Percentiles rank a stretch among this genome's conserved stretches.
Evolutionary conservation across 2,888 invertebrate species (phyloP).

Genomic region (Zaprionus bogoriensis): DNA sequence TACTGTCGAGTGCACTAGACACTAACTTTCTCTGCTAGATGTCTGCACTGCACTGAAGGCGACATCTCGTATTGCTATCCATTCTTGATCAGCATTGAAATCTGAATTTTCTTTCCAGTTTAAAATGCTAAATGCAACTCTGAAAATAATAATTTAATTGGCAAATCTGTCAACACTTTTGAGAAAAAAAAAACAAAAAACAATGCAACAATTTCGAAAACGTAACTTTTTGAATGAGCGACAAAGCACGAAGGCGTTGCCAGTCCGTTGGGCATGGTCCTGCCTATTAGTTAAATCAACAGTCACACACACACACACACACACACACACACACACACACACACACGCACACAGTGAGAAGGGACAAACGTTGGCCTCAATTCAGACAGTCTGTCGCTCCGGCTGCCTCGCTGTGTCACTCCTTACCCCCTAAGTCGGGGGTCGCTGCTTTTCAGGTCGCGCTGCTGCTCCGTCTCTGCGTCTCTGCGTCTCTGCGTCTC

Average conservation of each 20-base stretch:
- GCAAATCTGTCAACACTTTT: too few relatives aligned
- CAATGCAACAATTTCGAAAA: too few relatives aligned
- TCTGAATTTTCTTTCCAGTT: too few relatives aligned
- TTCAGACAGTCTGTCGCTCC: not conserved
- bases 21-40: too few relatives aligned
- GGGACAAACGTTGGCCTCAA: slow-evolving; percentile 36
- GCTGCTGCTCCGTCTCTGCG: not conserved
- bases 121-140: too few relatives aligned
- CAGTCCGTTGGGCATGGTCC: slow-evolving; percentile 15
- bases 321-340: slow-evolving; percentile 26
- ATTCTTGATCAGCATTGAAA: too few relatives aligned
- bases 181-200: too few relatives aligned
- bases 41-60: too few relatives aligned
- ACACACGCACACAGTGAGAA: slow-evolving; percentile 17
- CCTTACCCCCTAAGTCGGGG: slow-evolving; percentile 11
- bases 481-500: not conserved
- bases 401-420: not conserved
- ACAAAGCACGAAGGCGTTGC: not conserved
- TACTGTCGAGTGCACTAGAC: too few relatives aligned
- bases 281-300: slow-evolving; percentile 62
- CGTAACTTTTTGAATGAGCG: too few relatives aligned
- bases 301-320: slow-evolving; percentile 32
- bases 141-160: too few relatives aligned
- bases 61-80: too few relatives aligned
- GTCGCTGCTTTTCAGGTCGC: slow-evolving; percentile 11